Evolutionary conservation across 37 sponge, comb jelly and placozoan genomes (phyloP).

Genomic region (Beroe forskalii): DNA sequence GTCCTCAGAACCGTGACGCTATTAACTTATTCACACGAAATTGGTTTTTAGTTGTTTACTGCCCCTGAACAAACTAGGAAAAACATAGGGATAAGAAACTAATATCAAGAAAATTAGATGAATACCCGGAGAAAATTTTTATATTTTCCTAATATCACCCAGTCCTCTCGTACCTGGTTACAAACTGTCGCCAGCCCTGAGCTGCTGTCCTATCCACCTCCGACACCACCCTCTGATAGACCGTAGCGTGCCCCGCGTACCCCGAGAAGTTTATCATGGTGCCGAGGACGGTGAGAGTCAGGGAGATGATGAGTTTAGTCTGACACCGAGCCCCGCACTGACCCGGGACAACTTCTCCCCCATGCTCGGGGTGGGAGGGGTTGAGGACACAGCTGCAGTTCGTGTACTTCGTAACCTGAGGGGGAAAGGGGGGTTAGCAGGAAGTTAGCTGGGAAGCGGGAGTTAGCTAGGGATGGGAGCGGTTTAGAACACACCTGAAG

Average conservation of each 20-base stretch:
- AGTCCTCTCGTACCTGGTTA: constrained; percentile 6
- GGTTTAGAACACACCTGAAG: not conserved
- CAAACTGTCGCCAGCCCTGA: constrained; percentile 33
- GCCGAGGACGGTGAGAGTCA: constrained; percentile 5
- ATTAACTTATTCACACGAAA: too few relatives aligned
- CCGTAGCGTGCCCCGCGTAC: constrained; percentile 39
- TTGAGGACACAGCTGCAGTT: not conserved
- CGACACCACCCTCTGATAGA: constrained; percentile 21
- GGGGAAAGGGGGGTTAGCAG: too few relatives aligned
- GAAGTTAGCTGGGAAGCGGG: too few relatives aligned
- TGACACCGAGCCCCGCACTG: constrained; percentile 24
- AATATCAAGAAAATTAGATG: too few relatives aligned
- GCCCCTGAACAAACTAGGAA: too few relatives aligned
- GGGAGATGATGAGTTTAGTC: constrained; percentile 29
- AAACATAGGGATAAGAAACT: too few relatives aligned
- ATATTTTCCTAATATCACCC: too few relatives aligned
- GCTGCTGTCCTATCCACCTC: constrained; percentile 42
- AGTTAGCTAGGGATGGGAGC: not conserved
- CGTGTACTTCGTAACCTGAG: not conserved
- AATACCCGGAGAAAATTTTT: too few relatives aligned
- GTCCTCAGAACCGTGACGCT: too few relatives aligned
- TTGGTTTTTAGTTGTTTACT: too few relatives aligned
- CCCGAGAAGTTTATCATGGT: constrained; percentile 53
- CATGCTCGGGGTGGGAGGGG: not conserved
- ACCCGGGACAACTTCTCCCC: not conserved